phyloP scores from a whole-genome alignment of 2,888 invertebrate species.

The Biston betularia region DNA sequence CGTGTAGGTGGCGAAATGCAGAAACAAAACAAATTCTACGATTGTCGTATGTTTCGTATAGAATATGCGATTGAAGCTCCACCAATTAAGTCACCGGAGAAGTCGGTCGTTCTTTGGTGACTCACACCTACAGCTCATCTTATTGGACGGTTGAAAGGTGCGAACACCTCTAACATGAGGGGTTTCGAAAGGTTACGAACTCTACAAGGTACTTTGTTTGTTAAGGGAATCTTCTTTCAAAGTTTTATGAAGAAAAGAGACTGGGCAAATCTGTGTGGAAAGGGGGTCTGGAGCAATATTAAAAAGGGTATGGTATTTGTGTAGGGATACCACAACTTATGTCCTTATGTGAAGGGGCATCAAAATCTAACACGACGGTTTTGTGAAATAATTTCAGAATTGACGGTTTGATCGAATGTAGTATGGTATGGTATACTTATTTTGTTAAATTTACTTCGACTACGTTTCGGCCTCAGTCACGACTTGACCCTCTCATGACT shows the following conservation, averaged over 20 bases:
- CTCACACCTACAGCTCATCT: conserved; percentile 29
- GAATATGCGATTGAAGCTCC: neutral
- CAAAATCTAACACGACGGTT: no score
- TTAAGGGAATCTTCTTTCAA: neutral
- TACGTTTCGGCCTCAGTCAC: no score
- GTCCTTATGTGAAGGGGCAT: no score
- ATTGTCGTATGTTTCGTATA: neutral
- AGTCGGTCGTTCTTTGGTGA: conserved; percentile 18
- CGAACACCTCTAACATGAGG: conserved; percentile 7
- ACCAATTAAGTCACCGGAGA: neutral
- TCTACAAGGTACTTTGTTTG: conserved; percentile 2
- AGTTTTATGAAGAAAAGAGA: neutral
- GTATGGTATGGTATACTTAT: no score
- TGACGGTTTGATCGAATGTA: no score
- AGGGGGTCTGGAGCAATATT: no score
- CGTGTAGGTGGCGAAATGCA: neutral
- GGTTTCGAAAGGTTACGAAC: conserved; percentile 12
- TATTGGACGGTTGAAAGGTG: conserved; percentile 18
- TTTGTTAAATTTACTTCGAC: no score
- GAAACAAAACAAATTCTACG: neutral
- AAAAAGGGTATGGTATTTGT: no score
- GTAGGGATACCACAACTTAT: no score
- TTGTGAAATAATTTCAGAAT: no score
- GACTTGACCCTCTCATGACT: no score
- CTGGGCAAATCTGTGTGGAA: no score